phyloP scores from a whole-genome alignment of 2,113 vertebrate species.

The Pseudopipra pipra region DNA sequence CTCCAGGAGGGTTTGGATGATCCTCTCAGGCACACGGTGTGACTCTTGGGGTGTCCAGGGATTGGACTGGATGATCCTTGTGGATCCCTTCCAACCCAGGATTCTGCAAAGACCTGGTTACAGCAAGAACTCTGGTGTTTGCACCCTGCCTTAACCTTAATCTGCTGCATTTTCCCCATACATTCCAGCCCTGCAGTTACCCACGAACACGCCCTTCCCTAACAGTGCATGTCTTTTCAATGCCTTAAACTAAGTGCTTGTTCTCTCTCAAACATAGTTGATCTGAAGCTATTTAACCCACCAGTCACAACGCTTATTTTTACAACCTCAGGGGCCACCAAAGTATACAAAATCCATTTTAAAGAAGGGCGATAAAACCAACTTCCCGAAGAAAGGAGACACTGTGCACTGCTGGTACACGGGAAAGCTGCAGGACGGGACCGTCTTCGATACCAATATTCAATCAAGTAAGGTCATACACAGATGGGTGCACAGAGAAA shows the following conservation, averaged over 20 bases:
- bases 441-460: slow-evolving; percentile 94
- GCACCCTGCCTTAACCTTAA: rapidly evolving
- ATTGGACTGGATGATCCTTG: rapidly evolving
- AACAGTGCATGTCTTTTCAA: rapidly evolving
- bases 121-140: not conserved
- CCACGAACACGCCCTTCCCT: rapidly evolving
- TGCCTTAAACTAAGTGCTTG: not conserved
- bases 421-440: slow-evolving; percentile 90
- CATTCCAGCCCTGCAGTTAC: not conserved
- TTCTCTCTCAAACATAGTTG: rapidly evolving
- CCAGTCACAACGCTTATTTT: not conserved
- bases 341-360: slow-evolving; percentile 88
- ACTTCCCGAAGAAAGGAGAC: slow-evolving; percentile 95
- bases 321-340: slow-evolving; percentile 82
- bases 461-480: slow-evolving; percentile 76
- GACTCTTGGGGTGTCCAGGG: not conserved
- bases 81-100: not conserved
- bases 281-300: rapidly evolving
- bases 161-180: rapidly evolving
- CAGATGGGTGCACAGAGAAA: rapidly evolving
- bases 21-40: not conserved
- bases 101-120: not conserved
- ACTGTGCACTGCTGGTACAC: slow-evolving; percentile 97
- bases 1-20: not conserved
- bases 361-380: slow-evolving; percentile 94